Percentiles rank a stretch among this genome's conserved stretches.
These are phyloP conservation scores for Cataglyphis altisquamis DNA, from an alignment of 2,888 invertebrate species.

Conservation along the genomic window DNA sequence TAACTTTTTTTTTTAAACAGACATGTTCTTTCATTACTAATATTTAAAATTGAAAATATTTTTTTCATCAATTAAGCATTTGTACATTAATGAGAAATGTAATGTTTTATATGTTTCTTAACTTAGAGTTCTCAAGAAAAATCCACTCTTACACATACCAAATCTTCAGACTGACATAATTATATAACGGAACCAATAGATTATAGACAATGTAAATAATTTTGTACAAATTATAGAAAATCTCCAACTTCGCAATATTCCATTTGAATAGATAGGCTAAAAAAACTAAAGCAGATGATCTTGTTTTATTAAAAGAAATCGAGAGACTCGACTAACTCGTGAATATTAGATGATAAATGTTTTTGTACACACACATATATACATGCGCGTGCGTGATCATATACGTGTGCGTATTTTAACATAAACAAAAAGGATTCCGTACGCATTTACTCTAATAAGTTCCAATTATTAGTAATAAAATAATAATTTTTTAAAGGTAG, in stretches of 20 bases:
- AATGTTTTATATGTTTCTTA: constrained; percentile 7
- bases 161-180: constrained; percentile 65
- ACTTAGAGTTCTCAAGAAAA: constrained; percentile 19
- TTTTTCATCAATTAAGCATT: neutral
- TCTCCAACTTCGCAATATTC: constrained; percentile 56
- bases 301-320: constrained; percentile 5
- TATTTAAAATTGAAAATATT: neutral
- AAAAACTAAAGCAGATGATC: constrained; percentile 30
- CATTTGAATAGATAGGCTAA: constrained; percentile 54
- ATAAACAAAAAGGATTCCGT: neutral
- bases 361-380: neutral
- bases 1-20: neutral
- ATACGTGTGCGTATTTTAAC: neutral
- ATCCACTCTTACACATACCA: constrained; percentile 22
- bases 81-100: constrained; percentile 13
- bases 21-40: constrained; percentile 12
- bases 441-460: constrained; percentile 13
- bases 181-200: constrained; percentile 61
- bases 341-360: neutral
- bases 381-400: neutral
- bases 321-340: neutral
- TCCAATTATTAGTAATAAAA: constrained; percentile 10
- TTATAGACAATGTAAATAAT: constrained; percentile 49
- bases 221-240: constrained; percentile 64
- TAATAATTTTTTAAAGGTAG: constrained; percentile 1